Percentiles rank a stretch among this genome's conserved stretches.
These are phyloP conservation scores for Rhea pennata DNA, from an alignment of 2,113 vertebrate species.

Conservation along the genomic window DNA sequence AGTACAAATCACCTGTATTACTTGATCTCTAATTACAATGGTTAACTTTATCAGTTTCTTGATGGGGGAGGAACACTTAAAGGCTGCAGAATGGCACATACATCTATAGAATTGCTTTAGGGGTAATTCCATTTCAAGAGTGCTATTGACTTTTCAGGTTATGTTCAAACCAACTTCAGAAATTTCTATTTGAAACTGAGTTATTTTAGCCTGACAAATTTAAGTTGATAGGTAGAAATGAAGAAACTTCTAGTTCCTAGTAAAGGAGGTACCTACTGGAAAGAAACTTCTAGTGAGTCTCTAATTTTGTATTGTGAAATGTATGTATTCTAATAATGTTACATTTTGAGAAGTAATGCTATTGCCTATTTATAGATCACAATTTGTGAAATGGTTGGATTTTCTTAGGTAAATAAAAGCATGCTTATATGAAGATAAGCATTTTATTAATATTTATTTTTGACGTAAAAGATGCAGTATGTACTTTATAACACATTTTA, in stretches of 20 bases:
- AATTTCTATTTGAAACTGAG: background rate
- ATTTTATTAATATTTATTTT: background rate
- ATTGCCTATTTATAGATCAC: background rate
- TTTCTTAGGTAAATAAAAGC: background rate
- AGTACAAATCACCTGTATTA: background rate
- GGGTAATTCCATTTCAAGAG: background rate
- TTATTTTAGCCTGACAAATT: background rate
- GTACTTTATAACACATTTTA: background rate
- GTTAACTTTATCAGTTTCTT: background rate
- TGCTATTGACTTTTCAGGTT: background rate
- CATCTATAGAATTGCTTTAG: background rate
- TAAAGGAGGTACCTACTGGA: background rate
- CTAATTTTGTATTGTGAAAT: background rate
- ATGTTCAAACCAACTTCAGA: background rate
- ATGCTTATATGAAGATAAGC: background rate
- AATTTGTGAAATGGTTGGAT: background rate
- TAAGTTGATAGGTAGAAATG: background rate
- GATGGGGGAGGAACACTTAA: background rate
- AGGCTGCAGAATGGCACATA: background rate
- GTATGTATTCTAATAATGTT: background rate
- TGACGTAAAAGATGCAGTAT: background rate
- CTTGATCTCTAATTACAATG: background rate
- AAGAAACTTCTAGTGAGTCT: background rate
- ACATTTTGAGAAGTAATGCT: background rate
- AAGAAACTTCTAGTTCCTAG: background rate